Evolutionary conservation across 2,888 invertebrate species (phyloP).

Genomic region (Xestia rhomboidea): DNA sequence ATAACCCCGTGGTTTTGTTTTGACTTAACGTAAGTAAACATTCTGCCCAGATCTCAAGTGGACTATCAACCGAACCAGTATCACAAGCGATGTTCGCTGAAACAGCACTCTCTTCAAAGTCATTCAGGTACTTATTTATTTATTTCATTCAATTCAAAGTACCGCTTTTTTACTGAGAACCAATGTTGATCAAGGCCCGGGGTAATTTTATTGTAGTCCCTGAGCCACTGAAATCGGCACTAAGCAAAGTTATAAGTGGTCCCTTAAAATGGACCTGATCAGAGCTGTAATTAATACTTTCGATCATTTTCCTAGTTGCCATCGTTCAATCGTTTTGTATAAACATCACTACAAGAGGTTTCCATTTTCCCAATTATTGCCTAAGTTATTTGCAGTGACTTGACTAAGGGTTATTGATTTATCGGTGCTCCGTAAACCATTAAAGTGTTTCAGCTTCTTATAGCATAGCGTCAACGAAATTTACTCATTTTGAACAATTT

Average conservation of each 20-base stretch:
- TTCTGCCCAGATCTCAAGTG: neutral
- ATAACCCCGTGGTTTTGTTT: conserved; percentile 38
- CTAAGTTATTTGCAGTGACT: conserved; percentile 9
- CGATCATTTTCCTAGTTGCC: neutral
- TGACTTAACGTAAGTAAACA: conserved; percentile 23
- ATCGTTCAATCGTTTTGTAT: neutral
- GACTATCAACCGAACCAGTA: neutral
- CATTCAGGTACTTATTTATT: conserved; percentile 35
- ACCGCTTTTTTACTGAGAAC: conserved; percentile 31
- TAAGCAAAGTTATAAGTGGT: neutral
- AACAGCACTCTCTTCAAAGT: conserved; percentile 22
- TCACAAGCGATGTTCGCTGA: conserved; percentile 21
- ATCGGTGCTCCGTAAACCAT: neutral
- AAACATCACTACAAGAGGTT: conserved; percentile 23
- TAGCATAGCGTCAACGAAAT: neutral
- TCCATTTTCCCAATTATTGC: neutral
- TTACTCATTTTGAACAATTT: no score
- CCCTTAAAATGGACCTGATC: neutral
- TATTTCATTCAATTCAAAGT: conserved; percentile 28
- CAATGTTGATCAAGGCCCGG: conserved; percentile 25
- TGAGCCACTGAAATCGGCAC: neutral
- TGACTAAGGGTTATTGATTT: neutral
- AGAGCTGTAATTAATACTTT: neutral
- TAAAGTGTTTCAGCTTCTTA: conserved; percentile 5
- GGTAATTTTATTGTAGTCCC: neutral